Percentiles rank a stretch among this genome's conserved stretches.
These are phyloP conservation scores for Scophthalmus maximus DNA, from an alignment of 2,113 vertebrate genomes.

Conservation along the genomic window DNA sequence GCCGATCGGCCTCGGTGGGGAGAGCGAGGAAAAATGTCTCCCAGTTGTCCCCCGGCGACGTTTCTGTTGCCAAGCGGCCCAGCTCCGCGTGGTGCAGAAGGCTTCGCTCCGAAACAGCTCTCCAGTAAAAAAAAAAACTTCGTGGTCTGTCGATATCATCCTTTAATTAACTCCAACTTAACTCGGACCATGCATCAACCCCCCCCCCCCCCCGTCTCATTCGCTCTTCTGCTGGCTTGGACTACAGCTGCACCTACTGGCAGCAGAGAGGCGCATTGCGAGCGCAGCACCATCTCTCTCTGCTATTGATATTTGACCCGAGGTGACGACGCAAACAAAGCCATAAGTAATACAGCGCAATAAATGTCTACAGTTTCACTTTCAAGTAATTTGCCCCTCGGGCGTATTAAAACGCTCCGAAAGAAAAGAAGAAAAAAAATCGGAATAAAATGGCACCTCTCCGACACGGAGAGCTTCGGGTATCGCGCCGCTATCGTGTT, in stretches of 20 bases:
- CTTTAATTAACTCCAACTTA: constrained; percentile 52
- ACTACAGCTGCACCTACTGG: constrained; percentile 81
- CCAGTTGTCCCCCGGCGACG: constrained; percentile 37
- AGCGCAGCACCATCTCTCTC: neutral
- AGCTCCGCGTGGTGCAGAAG: constrained; percentile 35
- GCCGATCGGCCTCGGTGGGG: constrained; percentile 38
- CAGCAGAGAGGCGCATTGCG: constrained; percentile 49
- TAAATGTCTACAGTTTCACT: constrained; percentile 22
- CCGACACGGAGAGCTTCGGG: constrained; percentile 7
- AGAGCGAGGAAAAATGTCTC: constrained; percentile 47
- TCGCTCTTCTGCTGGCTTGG: constrained; percentile 57
- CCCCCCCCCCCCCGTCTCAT: neutral
- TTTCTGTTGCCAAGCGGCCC: constrained; percentile 45
- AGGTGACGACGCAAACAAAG: constrained; percentile 1
- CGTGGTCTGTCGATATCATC: constrained; percentile 58
- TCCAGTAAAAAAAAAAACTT: constrained; percentile 51
- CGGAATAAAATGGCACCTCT: constrained; percentile 22
- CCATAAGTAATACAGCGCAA: neutral
- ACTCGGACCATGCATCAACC: constrained; percentile 32
- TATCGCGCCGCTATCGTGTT: constrained; percentile 64
- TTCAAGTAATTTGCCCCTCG: constrained; percentile 3
- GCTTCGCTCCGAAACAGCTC: constrained; percentile 37
- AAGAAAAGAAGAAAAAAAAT: constrained; percentile 8
- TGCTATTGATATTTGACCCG: neutral
- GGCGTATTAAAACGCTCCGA: neutral